Base-by-base conservation (phyloP, 2,797 vertebrate species). In the Sebastes matsubarae region DNA sequence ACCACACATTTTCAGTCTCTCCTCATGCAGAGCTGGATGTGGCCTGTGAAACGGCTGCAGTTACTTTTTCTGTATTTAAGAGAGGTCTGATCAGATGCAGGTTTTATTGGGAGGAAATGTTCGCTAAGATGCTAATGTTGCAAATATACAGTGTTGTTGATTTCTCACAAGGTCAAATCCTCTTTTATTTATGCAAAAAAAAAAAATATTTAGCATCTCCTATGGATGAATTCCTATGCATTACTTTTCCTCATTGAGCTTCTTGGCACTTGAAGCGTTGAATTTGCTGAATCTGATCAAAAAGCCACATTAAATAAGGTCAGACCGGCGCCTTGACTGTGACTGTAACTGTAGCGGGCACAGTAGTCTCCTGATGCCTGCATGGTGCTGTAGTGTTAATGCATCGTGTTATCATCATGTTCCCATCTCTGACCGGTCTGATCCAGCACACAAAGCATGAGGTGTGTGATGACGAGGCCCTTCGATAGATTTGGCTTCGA, bases 401-500 rank as follows among this genome's bases (percentile, higher is more conserved):
- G 29, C 20, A 6, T 30, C 8, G 36, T 34, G 55, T 70, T 78
- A 64, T 83, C 77, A 14, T 83, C 77, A 55, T 36, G 64, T 30
- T 46, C 29, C 38, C 30, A 52, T 81, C 70, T 66, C n/a, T 57
- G 75, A 77, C 70, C 34, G 42, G 58, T 68, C 70, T 78, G 80
- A 34, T 78, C 36, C 2, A 61, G 24, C 69, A 61, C 36, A 77
- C 42, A 68, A 55, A 68, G 68, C 14, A 46, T 66, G 34, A 54
- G 25, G 32, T 63, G 8, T 38, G 22, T 58, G 63, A 66, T 46
- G 25, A 50, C 14, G 8, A 25, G 29, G 42, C 46, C 13, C 42
- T 6, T 3, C 2, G 13, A 57, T 52, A 24, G 71, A 70, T 64
- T 68, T 27, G 20, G 29, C n/a, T 72, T 63, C 1, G 2, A 60